Evolutionary conservation across 2,888 invertebrate genomes (phyloP).

Genomic region (Drosophila pseudotakahashii): DNA sequence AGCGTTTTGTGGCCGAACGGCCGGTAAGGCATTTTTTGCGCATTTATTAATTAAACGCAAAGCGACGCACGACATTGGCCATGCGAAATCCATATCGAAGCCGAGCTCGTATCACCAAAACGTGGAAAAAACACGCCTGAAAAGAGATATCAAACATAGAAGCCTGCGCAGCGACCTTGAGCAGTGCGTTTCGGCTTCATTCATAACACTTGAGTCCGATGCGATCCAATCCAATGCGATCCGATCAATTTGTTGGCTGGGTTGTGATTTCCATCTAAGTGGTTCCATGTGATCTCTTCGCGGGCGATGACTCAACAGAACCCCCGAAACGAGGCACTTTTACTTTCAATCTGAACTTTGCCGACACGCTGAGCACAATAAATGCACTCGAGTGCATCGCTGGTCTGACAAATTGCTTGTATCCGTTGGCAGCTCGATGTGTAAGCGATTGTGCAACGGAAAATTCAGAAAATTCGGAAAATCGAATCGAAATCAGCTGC

Average conservation of each 20-base stretch:
- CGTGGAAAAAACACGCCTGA: neutral
- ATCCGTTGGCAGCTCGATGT: constrained; percentile 53
- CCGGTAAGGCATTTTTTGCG: constrained; percentile 43
- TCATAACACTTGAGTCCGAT: constrained; percentile 52
- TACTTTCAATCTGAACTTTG: constrained; percentile 57
- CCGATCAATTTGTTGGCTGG: constrained; percentile 43
- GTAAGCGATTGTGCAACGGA: constrained; percentile 32
- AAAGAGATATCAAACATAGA: constrained; percentile 60
- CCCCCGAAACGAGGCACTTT: constrained; percentile 46
- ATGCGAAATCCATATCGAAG: constrained; percentile 55
- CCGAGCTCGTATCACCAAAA: constrained; percentile 51
- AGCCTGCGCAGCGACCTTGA: constrained; percentile 72
- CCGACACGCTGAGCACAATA: constrained; percentile 16
- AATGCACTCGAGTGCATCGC: constrained; percentile 53
- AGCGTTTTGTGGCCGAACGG: constrained; percentile 51
- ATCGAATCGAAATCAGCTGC: constrained; percentile 25
- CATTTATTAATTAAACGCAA: constrained; percentile 71
- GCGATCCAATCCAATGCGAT: neutral
- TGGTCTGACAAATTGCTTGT: constrained; percentile 63
- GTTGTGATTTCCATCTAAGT: constrained; percentile 23
- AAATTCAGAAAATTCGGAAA: constrained; percentile 37
- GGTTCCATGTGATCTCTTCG: constrained; percentile 33
- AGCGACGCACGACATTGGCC: constrained; percentile 67
- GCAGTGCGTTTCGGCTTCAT: constrained; percentile 56
- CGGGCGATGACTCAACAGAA: constrained; percentile 60